These are phyloP conservation scores for Cepaea nemoralis DNA, from an alignment of 1,140 invertebrate species.

Conservation along the genomic window DNA sequence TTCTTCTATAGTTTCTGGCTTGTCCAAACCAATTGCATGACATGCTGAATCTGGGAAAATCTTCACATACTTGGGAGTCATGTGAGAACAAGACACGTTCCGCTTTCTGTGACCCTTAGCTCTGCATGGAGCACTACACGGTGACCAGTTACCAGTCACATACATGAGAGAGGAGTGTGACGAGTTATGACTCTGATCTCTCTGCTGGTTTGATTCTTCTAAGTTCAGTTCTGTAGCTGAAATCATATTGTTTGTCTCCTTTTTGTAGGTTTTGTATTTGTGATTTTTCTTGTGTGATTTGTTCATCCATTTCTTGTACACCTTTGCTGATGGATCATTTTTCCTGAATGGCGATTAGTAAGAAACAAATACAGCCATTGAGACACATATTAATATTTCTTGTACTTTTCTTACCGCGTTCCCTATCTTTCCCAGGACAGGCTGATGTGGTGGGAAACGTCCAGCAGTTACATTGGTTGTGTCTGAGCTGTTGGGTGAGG, in stretches of 20 bases:
- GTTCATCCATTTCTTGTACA: slow-evolving; percentile 1
- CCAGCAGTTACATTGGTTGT: too few species aligned
- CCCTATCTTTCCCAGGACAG: too few species aligned
- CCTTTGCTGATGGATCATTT: background rate
- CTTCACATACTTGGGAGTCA: background rate
- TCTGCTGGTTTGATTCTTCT: background rate
- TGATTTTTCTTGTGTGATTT: background rate
- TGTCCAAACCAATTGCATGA: background rate
- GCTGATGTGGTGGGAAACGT: too few species aligned
- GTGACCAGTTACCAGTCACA: background rate
- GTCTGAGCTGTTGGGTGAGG: too few species aligned
- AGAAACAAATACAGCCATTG: background rate
- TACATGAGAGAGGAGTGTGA: slow-evolving; percentile 1
- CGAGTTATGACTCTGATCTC: slow-evolving; percentile 5
- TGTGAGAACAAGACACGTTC: background rate
- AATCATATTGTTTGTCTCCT: background rate
- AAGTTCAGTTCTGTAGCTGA: background rate
- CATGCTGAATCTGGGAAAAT: background rate
- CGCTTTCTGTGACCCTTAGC: background rate
- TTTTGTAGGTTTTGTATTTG: background rate
- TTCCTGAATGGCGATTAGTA: background rate
- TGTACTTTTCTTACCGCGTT: too few species aligned
- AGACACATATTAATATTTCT: too few species aligned
- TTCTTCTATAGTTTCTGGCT: background rate
- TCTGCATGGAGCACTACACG: background rate